Evolutionary conservation across 2,888 invertebrate genomes (phyloP), one percentile per base, ranked within the genome.

Genomic region (Callyntrura sp.): DNA sequence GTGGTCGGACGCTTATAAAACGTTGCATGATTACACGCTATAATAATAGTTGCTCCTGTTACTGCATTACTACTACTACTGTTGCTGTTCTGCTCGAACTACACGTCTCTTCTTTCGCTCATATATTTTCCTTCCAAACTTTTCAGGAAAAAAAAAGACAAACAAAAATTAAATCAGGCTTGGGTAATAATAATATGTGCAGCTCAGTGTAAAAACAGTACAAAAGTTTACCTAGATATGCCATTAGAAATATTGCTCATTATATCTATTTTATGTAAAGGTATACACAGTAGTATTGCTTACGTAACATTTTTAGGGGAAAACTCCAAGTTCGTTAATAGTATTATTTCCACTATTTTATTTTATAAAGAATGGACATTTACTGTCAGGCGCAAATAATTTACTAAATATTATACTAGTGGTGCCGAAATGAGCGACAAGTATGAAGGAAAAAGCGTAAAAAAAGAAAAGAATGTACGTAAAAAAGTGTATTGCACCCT

Each of bases 1-100:
- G 78, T 48, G 86, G 78, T 78, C 65, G 45, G n/a, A 57, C 45
- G 82, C 35, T 35, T 45, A 23, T 79, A 23, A 43, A 43, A 57
- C 57, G 28, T 88, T 88, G 83, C 88, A 88, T 88, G 88, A 73
- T 82, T 78, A 83, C 87, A 87, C 82, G 83, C 60, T 86, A 45
- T 20, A 17, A 35, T 6, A 35, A 6, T 35, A 35, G 35, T 35
- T 2, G 35, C 68, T 25, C 3, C 35, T 35, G 35, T n/a, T n/a
- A n/a, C n/a, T n/a, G n/a, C n/a, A n/a, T n/a, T n/a, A n/a, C n/a
- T n/a, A n/a, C 35, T 25, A 4, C n/a, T 25, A 4, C n/a, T 68
- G 25, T 57, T 57, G n/a, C 51, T 14, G 11, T 11, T 51, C 2
- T 35, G 35, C 5, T 2, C 5, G 8, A 17, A 17, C n/a, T 20